Base-by-base conservation (phyloP, 2,888 invertebrate species). In the Oxycera nigricornis region DNA sequence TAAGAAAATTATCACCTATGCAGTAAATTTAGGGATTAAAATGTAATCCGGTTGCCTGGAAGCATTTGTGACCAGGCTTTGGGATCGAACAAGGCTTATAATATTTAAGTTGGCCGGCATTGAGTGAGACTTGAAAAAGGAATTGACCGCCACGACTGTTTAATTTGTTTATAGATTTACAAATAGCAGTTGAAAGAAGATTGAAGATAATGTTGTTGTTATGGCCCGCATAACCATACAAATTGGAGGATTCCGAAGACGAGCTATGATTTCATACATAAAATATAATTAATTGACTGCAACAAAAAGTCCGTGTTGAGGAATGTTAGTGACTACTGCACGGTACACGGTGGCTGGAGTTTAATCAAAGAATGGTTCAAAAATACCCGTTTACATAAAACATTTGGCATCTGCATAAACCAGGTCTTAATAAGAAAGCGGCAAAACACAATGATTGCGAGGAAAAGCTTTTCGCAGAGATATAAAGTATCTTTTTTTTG, bases 11-110 rank as follows among this genome's bases (percentile, higher is more conserved):
- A 73, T 73, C 73, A 62, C 62, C 50, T 73, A 28, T 62, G 73
- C 28, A 61, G 73, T 73, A 73, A 73, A 73, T 73, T 73, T 62
- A 28, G 28, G 73, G 73, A 73, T 73, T 73, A 73, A 73, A 62
- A 62, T 52, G 62, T 73, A 73, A 73, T 73, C 73, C 73, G 61
- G 31, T 70, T 30, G 70, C 46, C 46, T 46, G 46, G 46, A 46
- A 46, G 17, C 46, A 17, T 46, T 46, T 46, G 3, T 46, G 31
- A 1, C 6, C 3, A 17, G 3, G 3, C 20, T 61, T 61, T 31
- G 24, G 28, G 35, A 31, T 30, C 31, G 7, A 14, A 61, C 31
- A 31, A 61, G 35, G 1, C 31, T 31, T 30, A 9, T 52, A n/a
- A n/a, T n/a, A n/a, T n/a, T 46, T 46, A 46, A 46, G 46, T 46